Evolutionary conservation across 1,140 invertebrate species (phyloP).

Genomic region (Diachasmimorpha longicaudata): DNA sequence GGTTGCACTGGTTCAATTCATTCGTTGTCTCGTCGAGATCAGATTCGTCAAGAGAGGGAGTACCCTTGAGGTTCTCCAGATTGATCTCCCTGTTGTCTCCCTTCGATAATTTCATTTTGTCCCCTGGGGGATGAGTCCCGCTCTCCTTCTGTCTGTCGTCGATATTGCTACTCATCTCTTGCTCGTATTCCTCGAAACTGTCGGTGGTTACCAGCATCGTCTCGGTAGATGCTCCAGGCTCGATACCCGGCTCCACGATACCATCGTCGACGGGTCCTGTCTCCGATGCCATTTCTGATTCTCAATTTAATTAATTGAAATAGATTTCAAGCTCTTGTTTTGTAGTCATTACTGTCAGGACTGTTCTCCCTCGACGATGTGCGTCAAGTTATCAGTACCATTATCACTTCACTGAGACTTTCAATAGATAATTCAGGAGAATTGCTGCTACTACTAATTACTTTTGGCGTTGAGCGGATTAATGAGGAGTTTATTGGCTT

Average conservation of each 20-base stretch:
- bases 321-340: no score
- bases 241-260: constrained; percentile 56
- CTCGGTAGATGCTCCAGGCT: constrained; percentile 67
- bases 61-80: constrained; percentile 35
- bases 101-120: background rate
- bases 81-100: constrained; percentile 18
- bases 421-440: no score
- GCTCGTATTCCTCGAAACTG: constrained; percentile 73
- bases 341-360: no score
- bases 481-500: no score
- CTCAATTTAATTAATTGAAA: background rate
- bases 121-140: background rate
- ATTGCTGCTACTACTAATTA: no score
- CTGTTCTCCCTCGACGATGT: no score
- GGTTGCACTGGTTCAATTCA: constrained; percentile 46
- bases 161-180: constrained; percentile 69
- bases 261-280: constrained; percentile 42
- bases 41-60: constrained; percentile 38
- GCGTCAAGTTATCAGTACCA: no score
- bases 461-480: no score
- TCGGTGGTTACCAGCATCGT: constrained; percentile 74
- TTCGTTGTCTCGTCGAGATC: constrained; percentile 53
- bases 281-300: constrained; percentile 44
- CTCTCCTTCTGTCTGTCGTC: constrained; percentile 60
- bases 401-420: no score